Evolutionary conservation across 1,140 invertebrate species (phyloP).

Genomic region (Zaprionus kolodkinae): DNA sequence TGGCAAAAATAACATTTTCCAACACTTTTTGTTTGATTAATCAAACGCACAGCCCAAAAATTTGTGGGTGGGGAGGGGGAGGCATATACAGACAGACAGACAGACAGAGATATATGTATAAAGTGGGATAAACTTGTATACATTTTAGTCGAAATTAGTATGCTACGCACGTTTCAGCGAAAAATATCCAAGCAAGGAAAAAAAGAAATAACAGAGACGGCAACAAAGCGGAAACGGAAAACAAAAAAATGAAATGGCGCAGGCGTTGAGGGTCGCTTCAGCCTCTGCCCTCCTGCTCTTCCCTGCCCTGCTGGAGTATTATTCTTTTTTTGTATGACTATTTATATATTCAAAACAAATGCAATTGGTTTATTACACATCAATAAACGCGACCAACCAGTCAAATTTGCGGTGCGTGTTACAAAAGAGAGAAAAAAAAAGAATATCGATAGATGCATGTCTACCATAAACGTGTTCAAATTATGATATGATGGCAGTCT

Average conservation of each 20-base stretch:
- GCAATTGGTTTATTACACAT: slow-evolving; percentile 82
- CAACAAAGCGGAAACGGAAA: slow-evolving; percentile 68
- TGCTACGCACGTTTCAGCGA: slow-evolving; percentile 70
- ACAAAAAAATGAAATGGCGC: slow-evolving; percentile 35
- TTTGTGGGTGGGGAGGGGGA: background rate
- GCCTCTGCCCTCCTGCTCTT: slow-evolving; percentile 22
- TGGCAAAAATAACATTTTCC: slow-evolving; percentile 80
- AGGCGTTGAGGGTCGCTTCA: slow-evolving; percentile 30
- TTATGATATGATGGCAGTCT: slow-evolving; percentile 18
- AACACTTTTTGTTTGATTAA: slow-evolving; percentile 80
- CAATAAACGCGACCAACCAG: slow-evolving; percentile 66
- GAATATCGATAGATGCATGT: slow-evolving; percentile 9
- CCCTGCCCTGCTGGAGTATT: slow-evolving; percentile 25
- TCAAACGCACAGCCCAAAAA: slow-evolving; percentile 48
- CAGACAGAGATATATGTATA: slow-evolving; percentile 14
- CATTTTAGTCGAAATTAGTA: slow-evolving; percentile 78
- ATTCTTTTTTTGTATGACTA: slow-evolving; percentile 55
- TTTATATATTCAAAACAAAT: slow-evolving; percentile 82
- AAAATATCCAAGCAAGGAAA: slow-evolving; percentile 41
- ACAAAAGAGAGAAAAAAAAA: slow-evolving; percentile 11
- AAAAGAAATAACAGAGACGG: slow-evolving; percentile 47
- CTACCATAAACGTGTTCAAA: slow-evolving; percentile 30
- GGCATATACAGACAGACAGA: slow-evolving; percentile 12
- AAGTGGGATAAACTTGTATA: slow-evolving; percentile 28
- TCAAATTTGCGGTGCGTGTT: slow-evolving; percentile 67